phyloP scores from a whole-genome alignment of 1,140 invertebrate species.

The Cotesia glomerata region DNA sequence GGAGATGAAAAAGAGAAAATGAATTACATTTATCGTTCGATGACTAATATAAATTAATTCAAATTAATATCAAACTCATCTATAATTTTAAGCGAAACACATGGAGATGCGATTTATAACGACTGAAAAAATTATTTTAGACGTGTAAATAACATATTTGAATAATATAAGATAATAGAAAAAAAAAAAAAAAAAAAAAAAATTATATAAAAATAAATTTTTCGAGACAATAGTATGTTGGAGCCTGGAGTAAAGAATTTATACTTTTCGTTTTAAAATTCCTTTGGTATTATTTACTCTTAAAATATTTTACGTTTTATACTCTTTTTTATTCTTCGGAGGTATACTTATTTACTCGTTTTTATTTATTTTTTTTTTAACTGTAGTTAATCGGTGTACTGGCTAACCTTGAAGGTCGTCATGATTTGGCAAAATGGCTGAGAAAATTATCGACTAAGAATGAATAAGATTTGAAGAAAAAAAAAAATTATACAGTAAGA shows the following conservation, averaged over 20 bases:
- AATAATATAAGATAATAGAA: neutral
- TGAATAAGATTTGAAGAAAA: neutral
- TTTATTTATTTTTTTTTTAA: neutral
- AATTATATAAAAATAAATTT: neutral
- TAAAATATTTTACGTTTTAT: too few species aligned
- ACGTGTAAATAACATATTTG: neutral
- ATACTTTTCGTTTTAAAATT: constrained; percentile 2
- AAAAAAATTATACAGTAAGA: too few species aligned
- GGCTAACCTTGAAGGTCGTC: constrained; percentile 9
- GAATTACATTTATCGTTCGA: too few species aligned
- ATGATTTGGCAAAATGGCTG: neutral
- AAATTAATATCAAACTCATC: too few species aligned
- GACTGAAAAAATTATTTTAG: too few species aligned
- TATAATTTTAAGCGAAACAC: too few species aligned
- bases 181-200: neutral
- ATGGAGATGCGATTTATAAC: too few species aligned
- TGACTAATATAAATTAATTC: too few species aligned
- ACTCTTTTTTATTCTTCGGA: neutral
- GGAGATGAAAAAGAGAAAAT: too few species aligned
- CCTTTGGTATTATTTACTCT: neutral
- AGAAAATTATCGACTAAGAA: neutral
- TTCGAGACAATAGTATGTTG: constrained; percentile 8
- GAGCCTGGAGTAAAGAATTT: constrained; percentile 1
- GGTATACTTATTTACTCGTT: neutral
- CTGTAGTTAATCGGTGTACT: neutral